Conservation (phyloP, 2,797 vertebrate genomes). For the Buphagus erythrorhynchus region DNA sequence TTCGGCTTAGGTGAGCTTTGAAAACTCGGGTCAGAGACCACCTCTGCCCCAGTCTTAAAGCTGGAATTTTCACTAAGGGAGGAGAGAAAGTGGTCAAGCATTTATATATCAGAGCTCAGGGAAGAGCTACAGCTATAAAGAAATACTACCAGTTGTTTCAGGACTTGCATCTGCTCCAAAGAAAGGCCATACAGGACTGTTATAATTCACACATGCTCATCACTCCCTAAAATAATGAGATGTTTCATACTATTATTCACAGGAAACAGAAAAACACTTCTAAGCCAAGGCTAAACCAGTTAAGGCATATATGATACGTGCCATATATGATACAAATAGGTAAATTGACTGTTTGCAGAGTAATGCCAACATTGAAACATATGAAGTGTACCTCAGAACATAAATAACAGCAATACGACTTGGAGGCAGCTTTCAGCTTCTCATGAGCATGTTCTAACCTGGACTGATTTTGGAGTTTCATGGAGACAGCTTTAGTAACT, state of each 20-base stretch:
- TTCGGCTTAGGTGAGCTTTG: not conserved
- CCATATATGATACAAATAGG: not conserved
- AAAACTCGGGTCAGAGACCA: not conserved
- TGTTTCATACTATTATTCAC: not conserved
- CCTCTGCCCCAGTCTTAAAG: not conserved
- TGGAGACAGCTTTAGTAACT: not conserved
- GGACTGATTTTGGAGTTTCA: not conserved
- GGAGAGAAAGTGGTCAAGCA: not conserved
- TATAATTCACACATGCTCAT: not conserved
- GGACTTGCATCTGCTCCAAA: not conserved
- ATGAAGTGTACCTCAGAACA: not conserved
- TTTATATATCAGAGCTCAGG: not conserved
- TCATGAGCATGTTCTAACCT: not conserved
- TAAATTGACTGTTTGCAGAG: not conserved
- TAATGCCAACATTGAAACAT: not conserved
- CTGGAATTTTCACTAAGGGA: not conserved
- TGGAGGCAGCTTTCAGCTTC: not conserved
- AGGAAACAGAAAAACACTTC: not conserved
- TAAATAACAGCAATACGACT: not conserved
- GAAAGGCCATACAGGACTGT: not conserved
- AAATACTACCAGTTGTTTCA: not conserved
- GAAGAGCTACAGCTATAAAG: not conserved
- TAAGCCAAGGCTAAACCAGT: not conserved
- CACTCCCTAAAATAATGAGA: not conserved
- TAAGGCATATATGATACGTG: not conserved